Evolutionary conservation across 2,888 invertebrate genomes (phyloP), one percentile per base, ranked within the genome.

Genomic region (Pediacus dermestoides): DNA sequence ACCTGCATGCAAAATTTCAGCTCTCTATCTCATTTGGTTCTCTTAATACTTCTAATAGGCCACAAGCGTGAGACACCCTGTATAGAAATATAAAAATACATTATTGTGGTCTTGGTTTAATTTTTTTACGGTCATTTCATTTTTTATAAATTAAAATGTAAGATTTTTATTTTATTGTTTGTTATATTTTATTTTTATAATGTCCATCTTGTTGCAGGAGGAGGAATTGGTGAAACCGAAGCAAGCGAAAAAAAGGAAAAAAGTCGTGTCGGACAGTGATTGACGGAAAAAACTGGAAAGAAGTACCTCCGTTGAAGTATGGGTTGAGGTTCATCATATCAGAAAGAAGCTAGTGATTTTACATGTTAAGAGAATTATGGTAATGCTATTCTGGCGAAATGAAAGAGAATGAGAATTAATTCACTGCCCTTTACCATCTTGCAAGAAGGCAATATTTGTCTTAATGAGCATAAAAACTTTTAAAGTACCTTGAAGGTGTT

Each of bases 211-310:
- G 55, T 75, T 73, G 21, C 71, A 88, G 82, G 85, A 93, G 66
- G 93, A 93, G 71, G 91, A 90, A 73, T 85, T 90, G 64, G 84
- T 88, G 13, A 90, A 90, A 72, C 88, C 88, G 58, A 89, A 89
- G 71, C 88, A 88, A 71, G 85, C 88, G 46, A 93, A 92, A 71
- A 87, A 90, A 66, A 78, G 92, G 71, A 90, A 90, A 84, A 88
- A 88, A 76, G 83, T 88, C 40, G 82, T 88, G 67, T 90, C 88
- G 52, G 93, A 93, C 72, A 92, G 91, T 72, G 92, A 93, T 81
- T 92, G 85, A 89, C 82, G 67, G 67, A 67, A 46, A 26, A 40
- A 49, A 43, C 27, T 35, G 15, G 15, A 23, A 22, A 33, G 34
- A 34, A 37, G 34, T 34, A 43, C 39, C 39, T 39, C 30, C 28